A percentile compares a stretch with the other conserved stretches of the same genome.
These are phyloP conservation scores for Tinamus guttatus DNA, from an alignment of 2,113 vertebrate genomes.

Conservation along the genomic window DNA sequence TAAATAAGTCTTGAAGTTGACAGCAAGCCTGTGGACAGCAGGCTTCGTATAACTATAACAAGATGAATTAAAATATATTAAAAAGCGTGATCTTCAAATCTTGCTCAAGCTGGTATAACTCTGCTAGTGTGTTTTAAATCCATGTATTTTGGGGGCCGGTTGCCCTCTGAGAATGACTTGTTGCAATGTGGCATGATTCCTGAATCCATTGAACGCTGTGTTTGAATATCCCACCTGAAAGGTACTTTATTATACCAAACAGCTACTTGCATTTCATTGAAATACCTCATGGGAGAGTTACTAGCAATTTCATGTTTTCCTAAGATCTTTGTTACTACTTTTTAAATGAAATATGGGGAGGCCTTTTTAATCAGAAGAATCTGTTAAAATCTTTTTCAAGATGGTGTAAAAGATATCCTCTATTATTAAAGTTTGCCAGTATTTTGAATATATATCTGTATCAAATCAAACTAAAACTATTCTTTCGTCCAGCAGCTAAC, in stretches of 20 bases:
- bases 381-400: not conserved
- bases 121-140: too few relatives aligned
- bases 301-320: not conserved
- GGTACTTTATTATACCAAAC: not conserved
- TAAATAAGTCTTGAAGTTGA: not conserved
- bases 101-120: too few relatives aligned
- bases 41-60: too few relatives aligned
- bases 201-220: not conserved
- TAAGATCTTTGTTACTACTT: not conserved
- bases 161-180: too few relatives aligned
- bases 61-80: too few relatives aligned
- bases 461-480: not conserved
- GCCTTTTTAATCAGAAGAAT: not conserved
- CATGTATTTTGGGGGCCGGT: too few relatives aligned
- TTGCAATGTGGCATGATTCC: too few relatives aligned
- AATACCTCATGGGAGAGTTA: not conserved
- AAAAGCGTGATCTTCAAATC: too few relatives aligned
- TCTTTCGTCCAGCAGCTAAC: not conserved
- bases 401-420: not conserved
- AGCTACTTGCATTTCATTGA: not conserved
- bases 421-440: not conserved
- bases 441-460: not conserved
- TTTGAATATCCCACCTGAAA: not conserved
- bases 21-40: too few relatives aligned
- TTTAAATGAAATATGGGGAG: not conserved